Evolutionary conservation across 2,888 invertebrate genomes (phyloP).

Genomic region (Meandrusa payeni): DNA sequence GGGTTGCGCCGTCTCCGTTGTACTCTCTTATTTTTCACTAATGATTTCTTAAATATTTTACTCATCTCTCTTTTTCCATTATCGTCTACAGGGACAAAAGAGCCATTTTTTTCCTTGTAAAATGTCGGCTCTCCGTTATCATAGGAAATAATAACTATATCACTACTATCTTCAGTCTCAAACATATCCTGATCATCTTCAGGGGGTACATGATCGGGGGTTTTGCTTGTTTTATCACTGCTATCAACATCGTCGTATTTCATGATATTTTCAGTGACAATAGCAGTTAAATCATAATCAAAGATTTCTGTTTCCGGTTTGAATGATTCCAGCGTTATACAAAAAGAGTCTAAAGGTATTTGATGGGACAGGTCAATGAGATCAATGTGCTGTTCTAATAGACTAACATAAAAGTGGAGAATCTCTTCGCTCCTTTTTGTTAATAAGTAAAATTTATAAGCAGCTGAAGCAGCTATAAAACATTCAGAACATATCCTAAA

Average conservation of each 20-base stretch:
- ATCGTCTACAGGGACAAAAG: constrained; percentile 31
- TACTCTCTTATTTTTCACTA: constrained; percentile 14
- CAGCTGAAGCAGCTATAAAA: constrained; percentile 48
- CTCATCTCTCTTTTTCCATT: constrained; percentile 29
- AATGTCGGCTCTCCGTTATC: constrained; percentile 40
- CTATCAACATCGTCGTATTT: constrained; percentile 16
- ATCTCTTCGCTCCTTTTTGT: constrained; percentile 49
- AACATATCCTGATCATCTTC: constrained; percentile 24
- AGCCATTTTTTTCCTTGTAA: constrained; percentile 36
- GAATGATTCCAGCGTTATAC: constrained; percentile 47
- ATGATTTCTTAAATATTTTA: constrained; percentile 16
- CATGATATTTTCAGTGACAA: constrained; percentile 31
- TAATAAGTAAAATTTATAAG: constrained; percentile 56
- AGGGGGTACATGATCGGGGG: no score
- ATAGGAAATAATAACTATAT: constrained; percentile 43
- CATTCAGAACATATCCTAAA: constrained; percentile 58
- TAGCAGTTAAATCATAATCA: constrained; percentile 45
- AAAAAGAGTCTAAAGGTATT: constrained; percentile 38
- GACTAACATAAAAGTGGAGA: constrained; percentile 48
- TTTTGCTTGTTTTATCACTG: constrained; percentile 7
- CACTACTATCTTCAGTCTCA: constrained; percentile 31
- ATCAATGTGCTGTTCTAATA: constrained; percentile 43
- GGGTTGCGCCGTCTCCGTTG: constrained; percentile 51
- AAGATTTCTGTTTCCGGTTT: constrained; percentile 34
- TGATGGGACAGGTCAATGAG: constrained; percentile 39